Base-by-base conservation (phyloP, 2,888 invertebrate species). In the Dexiosoma caninum region DNA sequence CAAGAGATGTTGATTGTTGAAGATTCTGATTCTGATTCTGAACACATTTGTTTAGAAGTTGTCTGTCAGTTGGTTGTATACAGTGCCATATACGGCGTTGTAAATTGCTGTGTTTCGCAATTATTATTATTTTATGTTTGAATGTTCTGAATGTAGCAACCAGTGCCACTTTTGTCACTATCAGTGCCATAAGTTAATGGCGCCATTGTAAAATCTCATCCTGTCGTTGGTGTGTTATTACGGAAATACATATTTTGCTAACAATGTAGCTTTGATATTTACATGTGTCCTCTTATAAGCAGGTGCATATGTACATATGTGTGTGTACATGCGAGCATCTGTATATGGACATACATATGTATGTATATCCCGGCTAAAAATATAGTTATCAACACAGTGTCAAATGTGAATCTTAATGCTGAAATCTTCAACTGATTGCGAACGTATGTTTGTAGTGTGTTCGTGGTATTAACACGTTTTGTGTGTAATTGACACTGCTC, bases 51-150 rank as follows among this genome's bases (percentile, higher is more conserved):
- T n/a, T 4, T 53, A 53, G 16, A 27, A 30, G 12, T 51, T 75
- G 51, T 67, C 23, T 67, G 42, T 51, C 16, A 19, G 23, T 59
- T 49, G 16, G 14, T 55, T 37, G 27, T 2, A 16, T 40, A 51
- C 42, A 44, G 42, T 60, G 32, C 44, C 42, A 21, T 37, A 16
- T 66, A 74, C 64, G 81, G 72, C 53, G 83, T 82, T 83, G 84
- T 82, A 84, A 85, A 85, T 84, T 84, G 82, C 83, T 83, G 80
- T 84, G 77, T 82, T 72, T 80, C 80, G 81, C 83, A 84, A 84
- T 84, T 83, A 84, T 84, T 84, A 84, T 84, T 83, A 82, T 70
- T 82, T 74, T 78, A 79, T 67, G 78, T 83, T 82, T 78, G 12
- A 16, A 27, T 42, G 32, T 35, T 71, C 59, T 32, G 49, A n/a